Base-by-base conservation (phyloP, 2,113 vertebrate genomes). In the Peromyscus maniculatus region DNA sequence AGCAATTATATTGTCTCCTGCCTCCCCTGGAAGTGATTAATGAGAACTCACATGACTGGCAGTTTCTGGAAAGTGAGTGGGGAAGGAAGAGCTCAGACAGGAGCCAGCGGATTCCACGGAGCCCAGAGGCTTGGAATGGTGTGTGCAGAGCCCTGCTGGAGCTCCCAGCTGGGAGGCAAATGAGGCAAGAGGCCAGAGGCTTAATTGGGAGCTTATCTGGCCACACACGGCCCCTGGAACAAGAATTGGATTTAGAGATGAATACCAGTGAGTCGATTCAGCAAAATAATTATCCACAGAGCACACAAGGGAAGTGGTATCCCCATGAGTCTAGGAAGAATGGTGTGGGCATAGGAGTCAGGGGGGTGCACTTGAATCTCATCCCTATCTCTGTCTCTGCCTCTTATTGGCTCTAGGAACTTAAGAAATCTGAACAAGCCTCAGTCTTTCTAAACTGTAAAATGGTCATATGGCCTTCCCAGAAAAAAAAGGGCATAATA, bases 1-100 rank as follows among this genome's bases (percentile, higher is more conserved):
- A 98, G 79, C 6, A 10, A 95, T 96, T 95, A 84, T 69, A n/a
- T 64, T 55, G 84, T 95, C 92, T 94, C 62, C 1, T 71, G 82
- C 72, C 79, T 36, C 71, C 87, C 87, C 91, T 11, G 0, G 75
- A 89, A 97, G 92, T 46, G 12, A 67, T 95, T 94, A 79, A 75
- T 49, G 84, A 94, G 83, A 96, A 55, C 62, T 39, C 52, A 26
- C 33, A 4, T 95, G 88, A 84, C 77, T 72, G 84, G 79, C 64
- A 93, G 83, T 86, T 59, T 21, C 77, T 62, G 64, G 52, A 46
- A 91, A 79, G 43, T 31, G 16, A 11, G 1, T 3, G 3, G n/a
- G 39, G 72, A 69, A 80, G 67, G 24, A 33, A 62, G 3, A 3
- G 55, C 17, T 74, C 28, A 26, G 62, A 69, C 16, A 12, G 62